Evolutionary conservation across 2,888 invertebrate species (phyloP), one percentile per base, ranked within the genome.

Genomic region (Tetramorium bicarinatum): DNA sequence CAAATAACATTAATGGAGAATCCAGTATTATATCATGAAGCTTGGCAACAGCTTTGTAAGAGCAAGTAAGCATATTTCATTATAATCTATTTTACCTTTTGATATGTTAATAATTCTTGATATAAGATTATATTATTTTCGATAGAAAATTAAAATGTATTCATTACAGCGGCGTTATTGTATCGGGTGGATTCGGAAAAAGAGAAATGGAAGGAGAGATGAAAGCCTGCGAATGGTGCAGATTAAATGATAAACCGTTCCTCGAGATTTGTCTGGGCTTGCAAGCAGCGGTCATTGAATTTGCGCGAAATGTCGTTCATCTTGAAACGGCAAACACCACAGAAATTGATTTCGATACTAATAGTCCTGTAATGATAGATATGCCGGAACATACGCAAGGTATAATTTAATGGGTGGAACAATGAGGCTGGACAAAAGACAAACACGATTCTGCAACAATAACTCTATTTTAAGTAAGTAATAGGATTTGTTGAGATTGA

Each of bases 321-420:
- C 95, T 98, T 82, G 95, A 96, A 75, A 97, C 96, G 87, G 99
- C 99, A 0, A 97, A 99, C 92, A 97, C 98, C 3, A 97, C 98
- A 0, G 99, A 99, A 95, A 97, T 98, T 52, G 96, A 97, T 90
- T 96, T 97, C 0, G 95, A 97, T 3, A 97, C 97, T 15, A 95
- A 95, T 52, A 95, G 97, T 95, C 98, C 98, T 47, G 96, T 99
- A 56, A 98, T 99, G 6, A 98, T 99, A 86, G 99, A 99, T 92
- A 99, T 99, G 99, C 99, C 99, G 0, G 99, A 99, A 95, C 99
- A 99, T 95, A 98, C 98, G 94, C 97, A 97, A 0, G 99, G 98
- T 0, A 96, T n/a, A n/a, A n/a, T n/a, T n/a, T 97, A 89, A 96
- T 98, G 96, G 99, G 99, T 2, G 99, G 99, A 11, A 99, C 99